Evolutionary conservation across 2,113 vertebrate genomes (phyloP), one percentile per base, ranked within the genome.

Genomic region (Meriones unguiculatus): DNA sequence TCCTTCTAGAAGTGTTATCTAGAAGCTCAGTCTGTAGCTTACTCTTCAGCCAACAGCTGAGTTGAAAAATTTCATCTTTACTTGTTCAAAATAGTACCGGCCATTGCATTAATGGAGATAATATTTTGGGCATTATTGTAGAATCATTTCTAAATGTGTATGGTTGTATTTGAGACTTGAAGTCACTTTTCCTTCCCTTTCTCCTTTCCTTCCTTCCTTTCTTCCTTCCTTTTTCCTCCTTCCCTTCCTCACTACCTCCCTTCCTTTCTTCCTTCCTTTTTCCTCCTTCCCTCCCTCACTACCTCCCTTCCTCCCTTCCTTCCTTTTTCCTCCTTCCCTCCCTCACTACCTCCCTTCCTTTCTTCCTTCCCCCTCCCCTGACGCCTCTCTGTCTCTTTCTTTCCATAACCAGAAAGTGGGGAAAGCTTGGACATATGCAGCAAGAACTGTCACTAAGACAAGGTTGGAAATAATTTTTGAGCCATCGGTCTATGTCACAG

Each of bases 1-100:
- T 50, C 28, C 32, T 92, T 80, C 28, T 95, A 57, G 95, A 93
- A 87, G 84, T 2, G n/a, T 30, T 50, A 84, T 35, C 64, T 46
- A 5, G 62, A 76, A 95, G 46, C 64, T 12, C 1, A 25, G 52
- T 78, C 62, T 86, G 3, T 2, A 78, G 35, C 65, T 86, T 46
- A 41, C 24, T 67, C 41, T 3, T 32, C 59, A 11, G 28, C 41
- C 6, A 41, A 65, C 2, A 32, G 35, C 18, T 3, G 80, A 81
- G 65, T 13, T 73, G 62, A 85, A 91, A 91, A 82, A 24, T 84
- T 20, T 35, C 10, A 6, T 75, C 50, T 65, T 65, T n/a, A n/a
- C 8, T 25, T 2, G 30, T 65, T 88, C 91, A 90, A 87, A 92
- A 69, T n/a, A 65, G n/a, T 22, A 25, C 25, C n/a, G 13, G 87